phyloP scores from a whole-genome alignment of 2,113 vertebrate species.

The Engystomops pustulosus region DNA sequence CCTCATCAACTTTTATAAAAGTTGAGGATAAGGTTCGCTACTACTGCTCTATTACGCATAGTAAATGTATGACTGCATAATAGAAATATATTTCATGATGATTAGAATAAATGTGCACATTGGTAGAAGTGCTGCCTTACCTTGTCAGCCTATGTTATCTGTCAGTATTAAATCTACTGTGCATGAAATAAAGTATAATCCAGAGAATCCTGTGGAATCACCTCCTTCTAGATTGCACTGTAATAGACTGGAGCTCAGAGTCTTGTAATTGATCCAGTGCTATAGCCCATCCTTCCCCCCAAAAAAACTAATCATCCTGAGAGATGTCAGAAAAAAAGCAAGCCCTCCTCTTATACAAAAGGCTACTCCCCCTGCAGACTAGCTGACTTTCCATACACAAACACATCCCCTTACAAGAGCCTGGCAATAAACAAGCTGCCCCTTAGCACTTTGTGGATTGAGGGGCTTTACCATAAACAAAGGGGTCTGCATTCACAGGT shows the following conservation, averaged over 20 bases:
- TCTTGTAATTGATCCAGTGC: constrained; percentile 94
- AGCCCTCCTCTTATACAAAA: constrained; percentile 82
- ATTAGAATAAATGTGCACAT: background rate
- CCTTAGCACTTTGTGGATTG: constrained; percentile 13
- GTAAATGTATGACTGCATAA: background rate
- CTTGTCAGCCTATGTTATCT: constrained; percentile 66
- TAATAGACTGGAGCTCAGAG: constrained; percentile 80
- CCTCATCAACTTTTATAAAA: background rate
- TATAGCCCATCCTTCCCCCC: constrained; percentile 91
- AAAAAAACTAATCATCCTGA: constrained; percentile 91
- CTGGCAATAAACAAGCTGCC: background rate
- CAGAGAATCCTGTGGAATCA: constrained; percentile 73
- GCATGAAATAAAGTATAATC: constrained; percentile 72
- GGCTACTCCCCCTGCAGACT: constrained; percentile 65
- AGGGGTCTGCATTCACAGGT: background rate
- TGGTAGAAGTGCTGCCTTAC: constrained; percentile 65
- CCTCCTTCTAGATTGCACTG: constrained; percentile 73
- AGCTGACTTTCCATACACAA: constrained; percentile 71
- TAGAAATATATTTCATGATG: background rate
- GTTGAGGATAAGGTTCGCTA: too few species aligned
- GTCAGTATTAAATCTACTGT: constrained; percentile 65
- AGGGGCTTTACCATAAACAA: constrained; percentile 20
- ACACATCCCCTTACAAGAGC: constrained; percentile 10
- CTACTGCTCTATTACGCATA: too few species aligned
- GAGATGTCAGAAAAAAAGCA: constrained; percentile 95